A percentile compares a stretch with the other conserved stretches of the same genome.
phyloP scores from a whole-genome alignment of 2,888 invertebrate genomes.

The Eutolmus rufibarbis region DNA sequence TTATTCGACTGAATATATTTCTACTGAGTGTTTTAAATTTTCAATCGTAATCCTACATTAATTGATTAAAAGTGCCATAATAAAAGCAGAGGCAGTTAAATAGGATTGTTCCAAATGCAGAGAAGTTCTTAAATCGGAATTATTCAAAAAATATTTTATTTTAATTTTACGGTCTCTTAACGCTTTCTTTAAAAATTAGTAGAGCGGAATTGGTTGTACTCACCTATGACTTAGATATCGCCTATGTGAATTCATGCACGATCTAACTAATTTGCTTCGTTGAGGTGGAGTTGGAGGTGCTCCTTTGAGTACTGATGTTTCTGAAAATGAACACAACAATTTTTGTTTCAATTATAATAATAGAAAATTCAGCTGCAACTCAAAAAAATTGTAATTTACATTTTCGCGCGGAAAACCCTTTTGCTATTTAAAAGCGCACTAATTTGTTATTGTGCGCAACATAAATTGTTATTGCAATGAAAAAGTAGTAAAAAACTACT shows the following conservation, averaged over 20 bases:
- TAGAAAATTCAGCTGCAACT: not conserved
- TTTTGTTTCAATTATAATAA: not conserved
- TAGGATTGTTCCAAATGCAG: too few relatives aligned
- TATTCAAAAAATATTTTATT: too few relatives aligned
- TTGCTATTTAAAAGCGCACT: not conserved
- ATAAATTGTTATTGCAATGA: too few relatives aligned
- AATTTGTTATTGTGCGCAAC: too few relatives aligned
- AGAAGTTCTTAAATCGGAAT: too few relatives aligned
- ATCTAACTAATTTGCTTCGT: conserved; percentile 74
- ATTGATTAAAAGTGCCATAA: too few relatives aligned
- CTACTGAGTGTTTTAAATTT: not conserved
- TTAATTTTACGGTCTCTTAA: not conserved
- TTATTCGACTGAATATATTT: not conserved
- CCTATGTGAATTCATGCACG: conserved; percentile 92
- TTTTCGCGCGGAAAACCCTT: not conserved
- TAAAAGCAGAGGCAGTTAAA: too few relatives aligned
- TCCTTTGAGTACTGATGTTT: conserved; percentile 95
- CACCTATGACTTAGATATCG: conserved; percentile 85
- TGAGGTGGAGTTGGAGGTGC: conserved; percentile 75
- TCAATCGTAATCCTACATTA: not conserved
- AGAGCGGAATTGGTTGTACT: conserved; percentile 50
- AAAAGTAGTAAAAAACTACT: too few relatives aligned
- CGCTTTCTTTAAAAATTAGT: not conserved
- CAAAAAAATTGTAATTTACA: not conserved
- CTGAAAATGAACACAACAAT: conserved; percentile 67